Conservation (phyloP, 2,888 invertebrate species). For the Drosophila phalerata region DNA sequence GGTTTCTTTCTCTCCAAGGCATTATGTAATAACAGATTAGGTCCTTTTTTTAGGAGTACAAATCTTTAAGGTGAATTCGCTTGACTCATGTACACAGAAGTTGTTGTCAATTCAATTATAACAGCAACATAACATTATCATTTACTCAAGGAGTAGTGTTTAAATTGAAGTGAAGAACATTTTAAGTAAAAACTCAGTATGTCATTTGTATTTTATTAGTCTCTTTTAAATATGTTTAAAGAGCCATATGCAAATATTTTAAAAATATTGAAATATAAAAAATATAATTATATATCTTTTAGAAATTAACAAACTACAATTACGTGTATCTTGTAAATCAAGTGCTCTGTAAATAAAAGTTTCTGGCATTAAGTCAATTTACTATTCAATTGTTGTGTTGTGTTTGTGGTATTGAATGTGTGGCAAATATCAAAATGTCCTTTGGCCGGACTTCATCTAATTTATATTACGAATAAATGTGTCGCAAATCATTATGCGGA, state of each 20-base stretch:
- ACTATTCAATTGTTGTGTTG: not conserved
- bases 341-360: not conserved
- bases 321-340: not conserved
- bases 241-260: too few species aligned
- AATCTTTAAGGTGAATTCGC: conserved; percentile 22
- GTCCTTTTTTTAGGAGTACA: not conserved
- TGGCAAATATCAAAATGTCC: conserved; percentile 41
- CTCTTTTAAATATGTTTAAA: too few species aligned
- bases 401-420: conserved; percentile 7
- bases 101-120: not conserved
- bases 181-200: too few species aligned
- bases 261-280: not conserved
- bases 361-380: not conserved
- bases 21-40: conserved; percentile 18
- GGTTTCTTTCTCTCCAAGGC: conserved; percentile 4
- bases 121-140: not conserved
- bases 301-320: not conserved
- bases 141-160: not conserved
- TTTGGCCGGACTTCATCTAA: conserved; percentile 45
- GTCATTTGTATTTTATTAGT: too few species aligned
- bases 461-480: conserved; percentile 79
- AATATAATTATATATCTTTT: too few species aligned
- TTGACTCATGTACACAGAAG: not conserved
- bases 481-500: conserved; percentile 78
- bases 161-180: not conserved